Percentiles rank a stretch among this genome's conserved stretches.
phyloP scores from a whole-genome alignment of 2,888 invertebrate species.

The Epirrhoe alternata region DNA sequence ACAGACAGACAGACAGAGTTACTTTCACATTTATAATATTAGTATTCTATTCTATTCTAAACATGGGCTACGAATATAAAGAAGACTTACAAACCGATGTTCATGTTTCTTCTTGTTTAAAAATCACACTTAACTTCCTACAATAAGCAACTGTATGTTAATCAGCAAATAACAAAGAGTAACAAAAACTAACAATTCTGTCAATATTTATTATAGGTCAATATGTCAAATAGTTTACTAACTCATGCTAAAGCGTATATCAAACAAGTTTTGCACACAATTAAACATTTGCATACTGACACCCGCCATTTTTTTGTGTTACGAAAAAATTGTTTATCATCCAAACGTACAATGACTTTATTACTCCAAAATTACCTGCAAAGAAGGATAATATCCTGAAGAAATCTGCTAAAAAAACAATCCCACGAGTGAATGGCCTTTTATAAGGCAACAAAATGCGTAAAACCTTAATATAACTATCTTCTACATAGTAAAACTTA shows the following conservation, averaged over 20 bases:
- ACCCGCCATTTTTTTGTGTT: neutral
- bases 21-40: no score
- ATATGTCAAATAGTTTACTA: constrained; percentile 14
- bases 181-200: constrained; percentile 4
- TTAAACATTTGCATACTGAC: neutral
- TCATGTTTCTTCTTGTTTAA: neutral
- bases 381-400: no score
- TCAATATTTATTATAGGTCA: constrained; percentile 15
- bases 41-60: no score
- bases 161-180: constrained; percentile 8
- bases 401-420: no score
- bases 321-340: no score
- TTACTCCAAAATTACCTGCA: neutral
- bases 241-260: constrained; percentile 6
- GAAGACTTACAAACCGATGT: no score
- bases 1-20: no score
- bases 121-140: constrained; percentile 4
- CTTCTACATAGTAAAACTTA: no score
- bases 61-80: no score
- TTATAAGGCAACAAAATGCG: no score
- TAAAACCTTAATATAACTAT: no score
- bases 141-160: constrained; percentile 1
- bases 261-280: constrained; percentile 8
- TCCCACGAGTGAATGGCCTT: no score
- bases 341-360: neutral